These are phyloP conservation scores for Drepanosiphum platanoidis DNA, from an alignment of 2,888 invertebrate genomes.

Conservation along the genomic window DNA sequence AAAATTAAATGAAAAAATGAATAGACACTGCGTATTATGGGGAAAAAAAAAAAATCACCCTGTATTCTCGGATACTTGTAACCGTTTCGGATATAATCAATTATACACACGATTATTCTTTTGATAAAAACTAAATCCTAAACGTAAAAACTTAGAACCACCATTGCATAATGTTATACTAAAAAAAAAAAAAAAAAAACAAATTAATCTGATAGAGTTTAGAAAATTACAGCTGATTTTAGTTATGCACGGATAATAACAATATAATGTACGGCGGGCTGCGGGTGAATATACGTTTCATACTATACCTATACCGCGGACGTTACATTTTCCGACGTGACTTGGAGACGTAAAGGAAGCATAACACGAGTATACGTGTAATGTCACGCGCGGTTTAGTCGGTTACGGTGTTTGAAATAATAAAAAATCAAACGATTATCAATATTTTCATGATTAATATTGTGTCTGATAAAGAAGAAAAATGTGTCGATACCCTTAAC, in stretches of 20 bases:
- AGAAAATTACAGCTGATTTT: slow-evolving; percentile 38
- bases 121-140: slow-evolving; percentile 1
- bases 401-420: background rate
- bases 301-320: background rate
- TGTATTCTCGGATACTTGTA: slow-evolving; percentile 12
- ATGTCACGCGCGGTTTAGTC: background rate
- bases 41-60: slow-evolving; percentile 16
- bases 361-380: background rate
- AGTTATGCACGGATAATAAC: slow-evolving; percentile 44
- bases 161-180: background rate
- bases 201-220: slow-evolving; percentile 16
- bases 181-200: too few species aligned
- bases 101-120: slow-evolving; percentile 19
- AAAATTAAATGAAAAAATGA: background rate
- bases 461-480: background rate
- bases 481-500: background rate
- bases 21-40: background rate
- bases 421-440: background rate
- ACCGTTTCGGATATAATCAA: slow-evolving; percentile 43
- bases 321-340: background rate
- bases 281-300: background rate
- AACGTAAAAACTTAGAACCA: slow-evolving; percentile 16
- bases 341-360: background rate
- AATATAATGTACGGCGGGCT: background rate
- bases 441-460: background rate